A percentile compares a stretch with the other conserved stretches of the same genome.
Evolutionary conservation across 2,113 vertebrate species (phyloP).

Genomic region (crab-eating macaque (Macaca fascicularis)): T2T-MFA8v1.1 NC_088389.1:63940501-63941000

Average conservation of each 20-base stretch:
- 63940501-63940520: not conserved
- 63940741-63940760: not conserved
- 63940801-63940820: not conserved
- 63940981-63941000: not conserved
- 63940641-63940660: not conserved
- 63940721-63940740: not conserved
- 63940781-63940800: not conserved
- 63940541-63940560: not conserved
- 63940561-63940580: not conserved
- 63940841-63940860: not conserved
- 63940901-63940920: not conserved
- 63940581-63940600: not conserved
- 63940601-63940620: not conserved
- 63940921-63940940: not conserved
- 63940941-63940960: not conserved
- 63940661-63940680: conserved; percentile 25
- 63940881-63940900: conserved; percentile 27
- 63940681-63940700: conserved; percentile 5
- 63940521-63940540: not conserved
- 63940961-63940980: not conserved
- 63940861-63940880: not conserved
- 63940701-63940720: conserved; percentile 40
- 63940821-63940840: not conserved
- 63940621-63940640: not conserved
- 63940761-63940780: conserved; percentile 2